These are phyloP conservation scores for Vanessa cardui DNA, from an alignment of 2,888 invertebrate genomes.

Conservation along the genomic window DNA sequence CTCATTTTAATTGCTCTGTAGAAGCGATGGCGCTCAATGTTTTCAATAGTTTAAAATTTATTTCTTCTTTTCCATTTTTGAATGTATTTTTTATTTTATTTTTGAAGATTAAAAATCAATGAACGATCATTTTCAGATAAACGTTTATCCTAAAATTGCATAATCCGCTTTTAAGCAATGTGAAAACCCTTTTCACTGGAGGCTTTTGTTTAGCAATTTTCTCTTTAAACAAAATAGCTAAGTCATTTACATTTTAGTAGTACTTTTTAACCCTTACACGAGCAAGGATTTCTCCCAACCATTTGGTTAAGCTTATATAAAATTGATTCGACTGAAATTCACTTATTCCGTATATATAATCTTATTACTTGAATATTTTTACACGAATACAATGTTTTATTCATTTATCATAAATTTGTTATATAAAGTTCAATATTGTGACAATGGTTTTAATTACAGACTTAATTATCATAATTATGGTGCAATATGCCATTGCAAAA, in stretches of 20 bases:
- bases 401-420: too few species aligned
- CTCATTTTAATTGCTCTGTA: constrained; percentile 46
- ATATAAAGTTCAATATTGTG: too few species aligned
- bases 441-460: too few species aligned
- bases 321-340: constrained; percentile 31
- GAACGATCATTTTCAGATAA: background rate
- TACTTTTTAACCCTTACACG: constrained; percentile 25
- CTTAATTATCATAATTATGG: too few species aligned
- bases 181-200: constrained; percentile 6
- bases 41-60: constrained; percentile 31
- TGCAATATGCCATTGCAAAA: too few species aligned
- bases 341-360: constrained; percentile 24
- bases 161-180: background rate
- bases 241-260: constrained; percentile 21
- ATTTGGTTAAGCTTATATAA: constrained; percentile 28
- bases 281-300: constrained; percentile 27
- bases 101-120: constrained; percentile 2
- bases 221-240: constrained; percentile 16
- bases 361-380: too few species aligned
- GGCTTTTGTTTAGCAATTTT: constrained; percentile 14
- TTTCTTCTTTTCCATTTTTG: constrained; percentile 23
- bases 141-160: background rate
- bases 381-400: too few species aligned
- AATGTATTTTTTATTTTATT: background rate
- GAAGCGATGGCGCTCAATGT: constrained; percentile 30